A percentile compares a stretch with the other conserved stretches of the same genome.
These are phyloP conservation scores for Eilema depressum DNA, from an alignment of 2,888 invertebrate species.

Conservation along the genomic window DNA sequence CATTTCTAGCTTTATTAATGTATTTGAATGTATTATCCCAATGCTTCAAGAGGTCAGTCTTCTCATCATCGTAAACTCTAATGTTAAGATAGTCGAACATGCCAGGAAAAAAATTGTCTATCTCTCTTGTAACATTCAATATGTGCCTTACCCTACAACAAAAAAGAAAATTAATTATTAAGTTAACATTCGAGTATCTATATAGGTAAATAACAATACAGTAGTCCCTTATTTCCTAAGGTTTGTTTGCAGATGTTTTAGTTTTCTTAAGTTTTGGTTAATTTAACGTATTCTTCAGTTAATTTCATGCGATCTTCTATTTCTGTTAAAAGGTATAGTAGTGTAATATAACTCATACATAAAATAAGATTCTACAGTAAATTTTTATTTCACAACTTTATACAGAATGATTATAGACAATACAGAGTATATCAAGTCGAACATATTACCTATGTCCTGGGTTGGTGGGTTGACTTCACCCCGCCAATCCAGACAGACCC, in stretches of 20 bases:
- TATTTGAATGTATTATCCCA: constrained; percentile 99
- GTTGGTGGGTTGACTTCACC: too few relatives aligned
- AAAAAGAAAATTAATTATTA: constrained; percentile 41
- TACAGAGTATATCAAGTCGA: background rate
- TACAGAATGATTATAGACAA: background rate
- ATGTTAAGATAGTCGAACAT: constrained; percentile 98
- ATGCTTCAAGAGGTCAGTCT: constrained; percentile 97
- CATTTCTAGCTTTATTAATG: constrained; percentile 96
- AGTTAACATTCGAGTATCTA: background rate
- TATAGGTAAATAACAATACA: background rate
- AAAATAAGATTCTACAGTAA: constrained; percentile 9
- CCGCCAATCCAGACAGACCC: too few relatives aligned
- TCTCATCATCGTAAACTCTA: constrained; percentile 98
- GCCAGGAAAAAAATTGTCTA: constrained; percentile 99
- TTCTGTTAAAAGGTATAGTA: background rate
- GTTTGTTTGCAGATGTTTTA: background rate
- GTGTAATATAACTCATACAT: background rate
- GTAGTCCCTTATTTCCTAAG: background rate
- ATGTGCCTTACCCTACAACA: constrained; percentile 96
- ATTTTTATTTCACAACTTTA: too few relatives aligned
- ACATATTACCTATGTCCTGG: too few relatives aligned
- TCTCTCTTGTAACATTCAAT: constrained; percentile 98
- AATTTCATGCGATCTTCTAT: background rate
- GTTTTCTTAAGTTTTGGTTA: background rate
- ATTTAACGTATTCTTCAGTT: background rate